These are phyloP conservation scores for Myotis lucifugus DNA, from an alignment of 2,113 vertebrate genomes.

Conservation along the genomic window DNA sequence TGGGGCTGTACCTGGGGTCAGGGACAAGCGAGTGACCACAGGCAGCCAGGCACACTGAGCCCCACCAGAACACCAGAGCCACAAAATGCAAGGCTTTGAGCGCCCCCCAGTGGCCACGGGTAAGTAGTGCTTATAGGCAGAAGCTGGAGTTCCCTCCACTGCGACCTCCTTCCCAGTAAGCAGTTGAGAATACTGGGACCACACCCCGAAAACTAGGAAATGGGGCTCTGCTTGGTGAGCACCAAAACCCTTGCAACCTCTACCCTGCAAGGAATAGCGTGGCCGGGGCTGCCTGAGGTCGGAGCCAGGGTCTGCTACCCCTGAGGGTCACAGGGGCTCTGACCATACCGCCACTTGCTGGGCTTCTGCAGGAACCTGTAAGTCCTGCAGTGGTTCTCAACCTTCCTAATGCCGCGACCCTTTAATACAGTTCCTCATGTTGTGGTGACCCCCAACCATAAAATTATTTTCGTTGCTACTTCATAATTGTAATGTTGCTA, in stretches of 20 bases:
- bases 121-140: not conserved
- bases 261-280: not conserved
- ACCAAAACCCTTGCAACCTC: no score
- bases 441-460: no score
- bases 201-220: not conserved
- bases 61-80: not conserved
- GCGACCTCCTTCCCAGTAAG: not conserved
- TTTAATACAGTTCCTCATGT: no score
- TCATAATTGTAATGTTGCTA: no score
- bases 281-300: fast-evolving
- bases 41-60: not conserved
- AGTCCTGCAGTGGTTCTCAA: no score
- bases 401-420: no score
- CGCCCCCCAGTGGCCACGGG: not conserved
- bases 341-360: no score
- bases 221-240: not conserved
- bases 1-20: not conserved
- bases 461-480: no score
- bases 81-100: not conserved
- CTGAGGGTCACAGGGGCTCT: fast-evolving
- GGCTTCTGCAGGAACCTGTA: not conserved
- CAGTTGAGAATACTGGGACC: not conserved
- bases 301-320: not conserved
- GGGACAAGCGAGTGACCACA: not conserved
- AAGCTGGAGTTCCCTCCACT: fast-evolving